Conservation (phyloP, 92 coral and sea anemone genomes). For the Porites lobata region DNA sequence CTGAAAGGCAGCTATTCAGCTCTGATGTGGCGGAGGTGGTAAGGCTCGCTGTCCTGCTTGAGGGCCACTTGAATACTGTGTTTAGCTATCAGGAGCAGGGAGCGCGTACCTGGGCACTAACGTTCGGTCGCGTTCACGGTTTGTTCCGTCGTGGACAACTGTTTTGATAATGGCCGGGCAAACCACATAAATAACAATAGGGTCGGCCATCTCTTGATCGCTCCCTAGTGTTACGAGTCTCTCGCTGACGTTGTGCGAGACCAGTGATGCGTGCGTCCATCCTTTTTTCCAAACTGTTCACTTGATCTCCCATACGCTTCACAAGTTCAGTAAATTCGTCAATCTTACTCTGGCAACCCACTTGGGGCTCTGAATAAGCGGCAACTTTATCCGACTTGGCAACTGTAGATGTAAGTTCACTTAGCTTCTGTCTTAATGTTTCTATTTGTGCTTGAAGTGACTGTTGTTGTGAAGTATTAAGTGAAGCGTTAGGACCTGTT, state of each 20-base stretch:
- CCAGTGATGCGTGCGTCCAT: neutral
- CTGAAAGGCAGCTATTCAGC: too few species aligned
- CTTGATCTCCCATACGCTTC: neutral
- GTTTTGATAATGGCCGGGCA: too few species aligned
- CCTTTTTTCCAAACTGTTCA: neutral
- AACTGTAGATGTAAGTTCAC: neutral
- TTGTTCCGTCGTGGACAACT: too few species aligned
- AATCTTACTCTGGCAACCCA: neutral
- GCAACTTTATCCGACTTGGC: neutral
- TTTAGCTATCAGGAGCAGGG: too few species aligned
- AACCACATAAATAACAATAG: too few species aligned
- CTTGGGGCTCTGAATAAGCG: neutral
- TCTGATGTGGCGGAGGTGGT: too few species aligned
- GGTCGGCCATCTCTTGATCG: too few species aligned
- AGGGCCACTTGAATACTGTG: too few species aligned
- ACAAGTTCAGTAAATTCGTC: neutral
- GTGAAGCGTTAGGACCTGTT: neutral
- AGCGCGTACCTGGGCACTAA: too few species aligned
- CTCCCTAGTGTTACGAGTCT: too few species aligned
- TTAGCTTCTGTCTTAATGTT: neutral
- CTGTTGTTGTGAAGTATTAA: neutral
- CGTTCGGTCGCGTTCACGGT: too few species aligned
- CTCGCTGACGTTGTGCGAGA: neutral
- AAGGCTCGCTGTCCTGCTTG: too few species aligned
- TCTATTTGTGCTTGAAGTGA: neutral